phyloP scores from a whole-genome alignment of 2,797 vertebrate species.

The Amphiprion clarkii region DNA sequence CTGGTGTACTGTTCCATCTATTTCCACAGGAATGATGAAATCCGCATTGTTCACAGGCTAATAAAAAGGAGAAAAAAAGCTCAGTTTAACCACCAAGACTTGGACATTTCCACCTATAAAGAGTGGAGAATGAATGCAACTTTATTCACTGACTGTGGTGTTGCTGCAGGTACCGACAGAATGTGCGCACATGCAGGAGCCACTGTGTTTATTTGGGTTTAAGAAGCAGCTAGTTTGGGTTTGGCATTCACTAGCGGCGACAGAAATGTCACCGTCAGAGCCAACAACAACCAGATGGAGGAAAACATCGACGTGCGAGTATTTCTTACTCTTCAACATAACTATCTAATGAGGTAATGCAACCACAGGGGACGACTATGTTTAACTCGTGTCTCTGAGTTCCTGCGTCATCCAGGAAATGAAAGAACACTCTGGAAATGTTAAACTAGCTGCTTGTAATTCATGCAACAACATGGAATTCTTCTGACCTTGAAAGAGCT shows the following conservation, averaged over 20 bases:
- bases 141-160: not conserved
- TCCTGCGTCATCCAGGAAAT: not conserved
- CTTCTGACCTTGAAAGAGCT: conserved; percentile 93
- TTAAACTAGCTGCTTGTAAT: not conserved
- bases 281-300: conserved; percentile 50
- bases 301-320: not conserved
- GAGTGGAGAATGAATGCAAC: not conserved
- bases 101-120: not conserved
- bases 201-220: conserved; percentile 43
- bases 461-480: not conserved
- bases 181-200: conserved; percentile 11
- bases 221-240: conserved; percentile 46
- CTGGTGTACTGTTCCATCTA: conserved; percentile 95
- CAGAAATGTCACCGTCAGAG: conserved; percentile 46
- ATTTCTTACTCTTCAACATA: conserved; percentile 18
- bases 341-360: conserved; percentile 30
- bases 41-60: conserved; percentile 97
- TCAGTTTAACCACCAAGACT: not conserved
- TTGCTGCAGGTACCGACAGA: conserved; percentile 21
- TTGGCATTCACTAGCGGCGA: conserved; percentile 33
- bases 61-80: not conserved
- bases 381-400: not conserved
- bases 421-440: not conserved
- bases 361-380: conserved; percentile 16
- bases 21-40: conserved; percentile 98